Evolutionary conservation across 2,888 invertebrate species (phyloP).

Genomic region (Leucozona laternaria): DNA sequence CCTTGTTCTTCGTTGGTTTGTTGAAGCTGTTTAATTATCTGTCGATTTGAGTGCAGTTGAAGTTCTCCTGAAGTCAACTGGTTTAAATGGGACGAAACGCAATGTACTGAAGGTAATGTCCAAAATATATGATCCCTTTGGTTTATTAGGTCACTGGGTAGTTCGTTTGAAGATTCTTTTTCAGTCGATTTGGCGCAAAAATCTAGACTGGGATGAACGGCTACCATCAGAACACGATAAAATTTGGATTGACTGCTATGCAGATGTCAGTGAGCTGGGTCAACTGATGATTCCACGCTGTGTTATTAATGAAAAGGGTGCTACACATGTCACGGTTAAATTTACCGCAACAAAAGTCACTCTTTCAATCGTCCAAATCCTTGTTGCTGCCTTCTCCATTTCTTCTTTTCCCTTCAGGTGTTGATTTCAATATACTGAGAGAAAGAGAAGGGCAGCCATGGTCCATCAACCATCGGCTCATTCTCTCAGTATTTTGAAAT

Average conservation of each 20-base stretch:
- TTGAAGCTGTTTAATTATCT: conserved; percentile 37
- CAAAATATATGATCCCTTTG: conserved; percentile 47
- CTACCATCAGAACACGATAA: conserved; percentile 23
- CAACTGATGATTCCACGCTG: background rate
- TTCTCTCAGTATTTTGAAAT: no score
- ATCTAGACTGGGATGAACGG: conserved; percentile 23
- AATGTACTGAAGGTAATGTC: conserved; percentile 31
- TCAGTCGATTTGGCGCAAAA: conserved; percentile 38
- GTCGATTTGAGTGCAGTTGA: conserved; percentile 26
- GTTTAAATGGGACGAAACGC: conserved; percentile 20
- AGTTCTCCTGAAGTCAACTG: background rate
- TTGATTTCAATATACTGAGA: no score
- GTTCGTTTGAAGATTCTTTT: conserved; percentile 37
- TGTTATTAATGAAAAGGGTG: background rate
- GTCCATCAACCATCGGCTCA: no score
- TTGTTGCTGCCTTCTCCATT: no score
- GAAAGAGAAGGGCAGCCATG: no score
- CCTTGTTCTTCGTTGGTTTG: conserved; percentile 21
- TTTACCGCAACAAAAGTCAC: no score
- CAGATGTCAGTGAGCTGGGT: background rate
- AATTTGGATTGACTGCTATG: conserved; percentile 1
- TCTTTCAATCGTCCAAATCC: no score
- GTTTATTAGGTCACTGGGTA: conserved; percentile 29
- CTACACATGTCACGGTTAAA: no score
- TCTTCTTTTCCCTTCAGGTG: no score